Conservation (phyloP, 2,113 vertebrate species). For the Apaloderma vittatum region DNA sequence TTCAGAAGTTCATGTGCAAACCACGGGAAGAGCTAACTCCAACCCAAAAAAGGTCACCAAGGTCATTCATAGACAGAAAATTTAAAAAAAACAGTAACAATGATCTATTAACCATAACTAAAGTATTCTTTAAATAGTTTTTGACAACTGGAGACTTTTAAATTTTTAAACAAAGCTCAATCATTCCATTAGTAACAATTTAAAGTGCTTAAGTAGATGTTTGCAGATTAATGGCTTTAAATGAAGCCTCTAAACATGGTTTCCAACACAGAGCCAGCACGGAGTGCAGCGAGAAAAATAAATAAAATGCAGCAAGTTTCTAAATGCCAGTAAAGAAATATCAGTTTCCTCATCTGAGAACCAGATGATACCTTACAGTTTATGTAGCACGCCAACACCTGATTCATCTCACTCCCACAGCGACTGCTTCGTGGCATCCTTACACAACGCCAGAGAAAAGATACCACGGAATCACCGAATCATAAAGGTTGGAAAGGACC, state of each 20-base stretch:
- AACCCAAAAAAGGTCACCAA: not conserved
- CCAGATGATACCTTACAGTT: not conserved
- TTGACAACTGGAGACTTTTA: constrained; percentile 9
- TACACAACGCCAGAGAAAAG: not conserved
- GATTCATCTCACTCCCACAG: not conserved
- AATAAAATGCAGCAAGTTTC: not conserved
- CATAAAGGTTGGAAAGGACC: too few species aligned
- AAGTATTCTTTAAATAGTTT: not conserved
- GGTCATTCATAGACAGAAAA: not conserved
- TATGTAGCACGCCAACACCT: not conserved
- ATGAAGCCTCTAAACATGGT: not conserved
- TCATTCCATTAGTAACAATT: constrained; percentile 23
- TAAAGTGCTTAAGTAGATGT: not conserved
- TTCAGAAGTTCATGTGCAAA: not conserved
- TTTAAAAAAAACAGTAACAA: not conserved
- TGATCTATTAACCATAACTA: not conserved
- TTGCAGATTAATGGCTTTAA: constrained; percentile 45
- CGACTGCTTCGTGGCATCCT: not conserved
- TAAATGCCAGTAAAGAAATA: not conserved
- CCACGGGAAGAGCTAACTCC: accelerated
- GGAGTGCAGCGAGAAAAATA: not conserved
- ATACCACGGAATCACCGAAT: too few species aligned
- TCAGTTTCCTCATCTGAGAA: not conserved
- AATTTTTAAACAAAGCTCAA: constrained; percentile 40
- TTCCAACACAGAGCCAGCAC: constrained; percentile 3